Percentiles rank a stretch among this genome's conserved stretches.
These are phyloP conservation scores for Okapia johnstoni DNA, from an alignment of 2,113 vertebrate genomes.

Conservation along the genomic window DNA sequence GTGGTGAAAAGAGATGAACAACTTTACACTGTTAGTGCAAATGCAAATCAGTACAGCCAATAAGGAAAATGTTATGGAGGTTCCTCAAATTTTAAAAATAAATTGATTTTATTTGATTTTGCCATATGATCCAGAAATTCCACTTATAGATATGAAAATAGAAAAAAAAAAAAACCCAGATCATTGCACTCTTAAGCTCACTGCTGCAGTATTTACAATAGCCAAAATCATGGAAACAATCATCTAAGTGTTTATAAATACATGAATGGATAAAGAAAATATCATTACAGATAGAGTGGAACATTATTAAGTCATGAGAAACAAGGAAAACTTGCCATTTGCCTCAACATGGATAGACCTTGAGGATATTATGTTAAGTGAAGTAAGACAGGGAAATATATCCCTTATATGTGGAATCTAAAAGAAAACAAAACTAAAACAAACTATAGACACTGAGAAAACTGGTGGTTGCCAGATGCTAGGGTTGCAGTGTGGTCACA, in stretches of 20 bases:
- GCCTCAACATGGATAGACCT: background rate
- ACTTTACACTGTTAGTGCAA: background rate
- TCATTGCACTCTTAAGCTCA: background rate
- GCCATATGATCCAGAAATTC: background rate
- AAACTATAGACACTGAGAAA: background rate
- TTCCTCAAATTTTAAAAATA: background rate
- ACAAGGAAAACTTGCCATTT: background rate
- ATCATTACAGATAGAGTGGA: background rate
- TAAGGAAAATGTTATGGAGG: background rate
- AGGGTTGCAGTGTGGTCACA: background rate
- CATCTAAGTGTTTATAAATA: background rate
- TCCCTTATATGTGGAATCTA: background rate
- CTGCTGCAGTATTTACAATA: background rate
- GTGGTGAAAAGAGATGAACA: background rate
- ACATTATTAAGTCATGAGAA: background rate
- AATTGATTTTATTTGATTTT: background rate
- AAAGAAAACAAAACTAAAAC: background rate
- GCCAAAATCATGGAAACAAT: background rate
- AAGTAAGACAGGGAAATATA: background rate
- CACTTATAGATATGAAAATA: background rate
- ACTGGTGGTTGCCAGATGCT: background rate
- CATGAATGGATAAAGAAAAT: background rate
- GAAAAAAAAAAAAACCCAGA: background rate
- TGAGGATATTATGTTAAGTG: background rate
- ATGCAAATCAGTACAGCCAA: background rate